A percentile compares a stretch with the other conserved stretches of the same genome.
Conservation (phyloP, 2,888 invertebrate genomes). For the Lymantria dispar region DNA sequence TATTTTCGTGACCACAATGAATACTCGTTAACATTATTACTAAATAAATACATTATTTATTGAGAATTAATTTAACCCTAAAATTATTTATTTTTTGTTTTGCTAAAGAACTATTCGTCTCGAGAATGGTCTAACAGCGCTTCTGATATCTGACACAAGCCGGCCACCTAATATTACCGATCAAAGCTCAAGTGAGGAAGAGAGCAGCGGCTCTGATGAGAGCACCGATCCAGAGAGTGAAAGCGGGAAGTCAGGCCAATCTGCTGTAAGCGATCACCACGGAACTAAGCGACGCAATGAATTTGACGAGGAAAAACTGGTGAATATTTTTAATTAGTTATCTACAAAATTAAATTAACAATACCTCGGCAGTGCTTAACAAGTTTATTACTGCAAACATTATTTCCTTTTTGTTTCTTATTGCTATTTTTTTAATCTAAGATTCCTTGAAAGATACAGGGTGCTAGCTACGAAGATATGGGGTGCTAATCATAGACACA, state of each 20-base stretch:
- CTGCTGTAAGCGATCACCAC: constrained; percentile 62
- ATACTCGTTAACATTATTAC: background rate
- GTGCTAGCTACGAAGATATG: no score
- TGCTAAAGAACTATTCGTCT: constrained; percentile 57
- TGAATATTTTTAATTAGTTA: constrained; percentile 36
- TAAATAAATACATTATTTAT: background rate
- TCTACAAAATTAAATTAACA: background rate
- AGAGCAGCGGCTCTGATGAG: constrained; percentile 55
- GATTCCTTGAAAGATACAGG: no score
- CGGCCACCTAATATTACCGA: constrained; percentile 44
- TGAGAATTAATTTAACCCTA: background rate
- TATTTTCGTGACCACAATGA: background rate
- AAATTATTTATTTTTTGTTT: constrained; percentile 4
- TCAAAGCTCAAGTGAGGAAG: constrained; percentile 59
- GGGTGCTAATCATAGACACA: no score
- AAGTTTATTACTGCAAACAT: no score
- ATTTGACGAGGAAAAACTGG: constrained; percentile 75
- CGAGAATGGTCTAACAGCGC: constrained; percentile 87
- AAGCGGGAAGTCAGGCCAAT: constrained; percentile 55
- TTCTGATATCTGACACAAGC: constrained; percentile 86
- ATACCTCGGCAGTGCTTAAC: background rate
- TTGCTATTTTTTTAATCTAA: no score
- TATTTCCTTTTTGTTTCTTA: no score
- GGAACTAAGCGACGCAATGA: constrained; percentile 50
- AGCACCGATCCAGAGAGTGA: constrained; percentile 69